These are phyloP conservation scores for Apus apus DNA, from an alignment of 2,113 vertebrate species.

Conservation along the genomic window DNA sequence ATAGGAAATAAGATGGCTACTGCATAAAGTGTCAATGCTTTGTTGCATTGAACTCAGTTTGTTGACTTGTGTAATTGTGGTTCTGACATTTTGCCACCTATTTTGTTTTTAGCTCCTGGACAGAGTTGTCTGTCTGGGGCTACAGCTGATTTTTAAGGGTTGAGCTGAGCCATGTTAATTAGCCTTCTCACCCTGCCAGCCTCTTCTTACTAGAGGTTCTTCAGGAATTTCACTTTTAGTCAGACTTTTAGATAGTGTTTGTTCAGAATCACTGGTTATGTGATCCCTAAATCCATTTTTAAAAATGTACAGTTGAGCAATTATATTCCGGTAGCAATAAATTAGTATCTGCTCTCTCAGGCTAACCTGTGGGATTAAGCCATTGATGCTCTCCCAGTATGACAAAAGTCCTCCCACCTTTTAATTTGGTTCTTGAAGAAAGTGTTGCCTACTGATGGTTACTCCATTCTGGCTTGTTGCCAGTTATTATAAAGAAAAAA, in stretches of 20 bases:
- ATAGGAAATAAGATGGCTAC: background rate
- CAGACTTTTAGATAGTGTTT: background rate
- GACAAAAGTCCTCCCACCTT: background rate
- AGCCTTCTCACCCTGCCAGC: background rate
- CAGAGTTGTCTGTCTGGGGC: background rate
- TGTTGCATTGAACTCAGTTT: background rate
- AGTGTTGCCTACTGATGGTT: background rate
- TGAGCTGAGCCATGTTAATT: background rate
- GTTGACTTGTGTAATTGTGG: rapidly evolving
- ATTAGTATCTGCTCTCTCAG: background rate
- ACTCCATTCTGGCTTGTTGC: background rate
- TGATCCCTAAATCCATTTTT: conserved; percentile 1
- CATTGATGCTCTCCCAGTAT: background rate
- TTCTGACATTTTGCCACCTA: background rate
- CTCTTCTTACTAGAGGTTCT: background rate
- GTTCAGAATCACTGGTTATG: background rate
- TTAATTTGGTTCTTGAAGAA: conserved; percentile 14
- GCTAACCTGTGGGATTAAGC: conserved; percentile 9
- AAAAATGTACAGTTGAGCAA: background rate
- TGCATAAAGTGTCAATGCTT: background rate
- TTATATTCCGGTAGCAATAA: conserved; percentile 7
- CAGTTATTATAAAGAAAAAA: background rate
- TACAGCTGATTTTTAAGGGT: background rate
- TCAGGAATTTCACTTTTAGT: background rate
- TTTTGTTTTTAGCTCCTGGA: background rate